Evolutionary conservation across 2,113 vertebrate species (phyloP).

Genomic region (Nothoprocta pentlandii): DNA sequence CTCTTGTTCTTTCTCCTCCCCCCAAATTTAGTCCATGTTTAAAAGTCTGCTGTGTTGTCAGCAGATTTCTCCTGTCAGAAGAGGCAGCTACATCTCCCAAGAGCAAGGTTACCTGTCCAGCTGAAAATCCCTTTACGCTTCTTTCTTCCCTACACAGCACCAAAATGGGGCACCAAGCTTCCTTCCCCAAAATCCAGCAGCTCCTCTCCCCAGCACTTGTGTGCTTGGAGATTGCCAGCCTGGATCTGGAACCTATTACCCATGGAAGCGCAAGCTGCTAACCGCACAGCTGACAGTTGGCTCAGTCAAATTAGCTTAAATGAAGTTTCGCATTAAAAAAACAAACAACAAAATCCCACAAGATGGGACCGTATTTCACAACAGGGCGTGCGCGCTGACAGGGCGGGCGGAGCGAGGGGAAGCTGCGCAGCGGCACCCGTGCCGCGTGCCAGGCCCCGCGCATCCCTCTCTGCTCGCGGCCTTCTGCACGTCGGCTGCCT

Average conservation of each 20-base stretch:
- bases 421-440: rapidly evolving
- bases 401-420: background rate
- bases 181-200: constrained; percentile 9
- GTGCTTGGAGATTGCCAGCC: constrained; percentile 19
- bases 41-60: background rate
- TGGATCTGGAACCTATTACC: constrained; percentile 66
- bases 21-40: background rate
- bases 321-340: background rate
- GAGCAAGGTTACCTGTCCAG: background rate
- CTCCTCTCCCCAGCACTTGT: constrained; percentile 26
- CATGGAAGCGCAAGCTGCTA: constrained; percentile 42
- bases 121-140: background rate
- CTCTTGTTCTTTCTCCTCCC: background rate
- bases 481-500: background rate
- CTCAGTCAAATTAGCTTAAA: constrained; percentile 17
- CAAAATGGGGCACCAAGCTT: constrained; percentile 21
- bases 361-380: background rate
- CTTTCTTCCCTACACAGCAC: background rate
- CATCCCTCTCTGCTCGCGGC: background rate
- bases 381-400: rapidly evolving
- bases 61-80: background rate
- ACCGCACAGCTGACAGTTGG: constrained; percentile 46
- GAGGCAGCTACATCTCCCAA: background rate
- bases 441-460: background rate
- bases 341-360: background rate